phyloP scores from a whole-genome alignment of 2,797 vertebrate species.

The Oryzias sinensis region DNA sequence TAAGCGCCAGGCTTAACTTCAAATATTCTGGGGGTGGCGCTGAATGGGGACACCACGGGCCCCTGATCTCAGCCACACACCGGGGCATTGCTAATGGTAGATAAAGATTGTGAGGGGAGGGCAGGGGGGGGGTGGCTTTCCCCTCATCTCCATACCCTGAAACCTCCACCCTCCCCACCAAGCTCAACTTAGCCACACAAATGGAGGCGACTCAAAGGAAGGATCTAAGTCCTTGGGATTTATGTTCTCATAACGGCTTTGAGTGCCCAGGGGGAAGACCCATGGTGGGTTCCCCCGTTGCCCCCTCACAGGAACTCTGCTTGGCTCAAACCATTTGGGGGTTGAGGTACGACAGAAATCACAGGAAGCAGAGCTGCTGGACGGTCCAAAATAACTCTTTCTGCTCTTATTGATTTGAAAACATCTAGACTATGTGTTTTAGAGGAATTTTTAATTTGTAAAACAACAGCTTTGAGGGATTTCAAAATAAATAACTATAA shows the following conservation, averaged over 20 bases:
- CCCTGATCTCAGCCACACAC: conserved; percentile 81
- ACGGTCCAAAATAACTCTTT: conserved; percentile 64
- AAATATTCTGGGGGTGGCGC: conserved; percentile 80
- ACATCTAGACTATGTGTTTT: conserved; percentile 48
- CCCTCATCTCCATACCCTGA: conserved; percentile 69
- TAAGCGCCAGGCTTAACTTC: conserved; percentile 80
- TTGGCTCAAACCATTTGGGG: conserved; percentile 71
- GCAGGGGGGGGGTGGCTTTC: conserved; percentile 44
- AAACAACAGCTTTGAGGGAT: too few species aligned
- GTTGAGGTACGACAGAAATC: conserved; percentile 75
- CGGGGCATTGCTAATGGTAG: conserved; percentile 80
- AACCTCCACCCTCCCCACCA: conserved; percentile 65
- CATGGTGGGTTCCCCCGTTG: conserved; percentile 70
- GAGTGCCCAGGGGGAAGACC: conserved; percentile 78
- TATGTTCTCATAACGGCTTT: conserved; percentile 57
- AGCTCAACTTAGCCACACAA: conserved; percentile 77
- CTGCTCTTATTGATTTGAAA: conserved; percentile 70
- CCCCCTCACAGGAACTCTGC: conserved; percentile 63
- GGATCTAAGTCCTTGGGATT: conserved; percentile 76
- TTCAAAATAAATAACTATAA: conserved; percentile 69
- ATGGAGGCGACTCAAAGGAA: conserved; percentile 74
- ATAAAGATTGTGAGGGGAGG: conserved; percentile 80
- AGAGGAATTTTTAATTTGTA: too few species aligned
- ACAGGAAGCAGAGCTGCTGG: conserved; percentile 64
- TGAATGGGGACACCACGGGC: conserved; percentile 82